Percentiles rank a stretch among this genome's conserved stretches.
phyloP scores from a whole-genome alignment of 1,140 invertebrate genomes.

The Musca vetustissima region DNA sequence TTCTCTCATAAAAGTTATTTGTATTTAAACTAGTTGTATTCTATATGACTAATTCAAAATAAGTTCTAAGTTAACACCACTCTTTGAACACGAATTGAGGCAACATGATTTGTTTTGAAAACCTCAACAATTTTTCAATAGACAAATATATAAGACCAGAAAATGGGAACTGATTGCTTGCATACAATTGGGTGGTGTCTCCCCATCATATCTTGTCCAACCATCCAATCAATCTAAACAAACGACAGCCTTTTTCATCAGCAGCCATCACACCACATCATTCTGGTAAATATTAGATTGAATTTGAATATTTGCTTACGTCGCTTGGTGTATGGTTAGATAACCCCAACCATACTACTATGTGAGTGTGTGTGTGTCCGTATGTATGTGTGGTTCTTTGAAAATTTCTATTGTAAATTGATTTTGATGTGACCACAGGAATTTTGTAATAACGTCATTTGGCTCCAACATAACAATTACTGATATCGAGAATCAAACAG shows the following conservation, averaged over 20 bases:
- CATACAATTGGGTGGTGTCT: background rate
- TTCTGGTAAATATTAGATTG: background rate
- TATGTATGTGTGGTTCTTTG: background rate
- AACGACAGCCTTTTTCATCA: constrained; percentile 13
- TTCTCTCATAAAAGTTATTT: too few species aligned
- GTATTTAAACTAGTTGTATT: too few species aligned
- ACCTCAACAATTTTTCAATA: constrained; percentile 15
- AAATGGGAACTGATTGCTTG: background rate
- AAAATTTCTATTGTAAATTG: constrained; percentile 18
- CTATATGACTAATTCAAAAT: too few species aligned
- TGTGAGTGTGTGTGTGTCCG: too few species aligned
- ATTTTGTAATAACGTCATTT: constrained; percentile 24
- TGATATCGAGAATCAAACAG: background rate
- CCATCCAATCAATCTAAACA: background rate
- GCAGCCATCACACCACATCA: background rate
- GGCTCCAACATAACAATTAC: constrained; percentile 14
- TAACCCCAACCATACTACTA: too few species aligned
- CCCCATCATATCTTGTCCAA: background rate
- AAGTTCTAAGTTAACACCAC: too few species aligned
- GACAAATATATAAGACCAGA: too few species aligned
- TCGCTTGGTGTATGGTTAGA: too few species aligned
- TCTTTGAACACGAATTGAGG: too few species aligned
- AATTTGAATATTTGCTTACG: background rate
- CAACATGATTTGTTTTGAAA: background rate
- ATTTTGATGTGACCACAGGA: constrained; percentile 21